Conservation (phyloP, 2,113 vertebrate species). For the Cryptoleucopteryx plumbea region DNA sequence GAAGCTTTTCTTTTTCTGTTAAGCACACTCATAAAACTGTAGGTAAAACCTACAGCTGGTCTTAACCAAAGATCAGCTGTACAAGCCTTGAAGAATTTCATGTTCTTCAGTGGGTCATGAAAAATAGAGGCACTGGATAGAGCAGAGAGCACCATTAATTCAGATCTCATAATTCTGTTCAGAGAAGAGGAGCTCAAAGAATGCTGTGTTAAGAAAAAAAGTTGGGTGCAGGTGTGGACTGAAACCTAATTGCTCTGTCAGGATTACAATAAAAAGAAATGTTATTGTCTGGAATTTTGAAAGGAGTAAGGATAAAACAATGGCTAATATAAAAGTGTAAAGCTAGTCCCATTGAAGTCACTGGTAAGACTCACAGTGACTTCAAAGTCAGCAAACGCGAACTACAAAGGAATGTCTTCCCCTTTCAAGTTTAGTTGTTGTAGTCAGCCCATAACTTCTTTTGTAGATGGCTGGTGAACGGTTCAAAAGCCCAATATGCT, state of each 20-base stretch:
- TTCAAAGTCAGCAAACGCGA: conserved; percentile 13
- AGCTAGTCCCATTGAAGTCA: conserved; percentile 42
- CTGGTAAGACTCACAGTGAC: conserved; percentile 32
- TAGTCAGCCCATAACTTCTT: background rate
- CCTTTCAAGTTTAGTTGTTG: conserved; percentile 44
- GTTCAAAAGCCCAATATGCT: conserved; percentile 27
- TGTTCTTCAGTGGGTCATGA: conserved; percentile 2
- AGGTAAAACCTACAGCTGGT: background rate
- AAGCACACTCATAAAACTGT: background rate
- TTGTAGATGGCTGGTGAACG: background rate
- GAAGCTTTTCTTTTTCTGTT: background rate
- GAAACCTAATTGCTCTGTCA: conserved; percentile 55
- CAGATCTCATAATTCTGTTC: background rate
- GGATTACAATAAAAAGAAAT: conserved; percentile 53
- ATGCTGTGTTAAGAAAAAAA: background rate
- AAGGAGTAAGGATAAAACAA: conserved; percentile 60
- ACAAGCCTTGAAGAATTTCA: background rate
- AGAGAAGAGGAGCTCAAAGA: conserved; percentile 37
- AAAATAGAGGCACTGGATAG: background rate
- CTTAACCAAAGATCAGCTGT: background rate
- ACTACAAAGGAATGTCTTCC: conserved; percentile 46
- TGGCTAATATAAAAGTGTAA: conserved; percentile 31
- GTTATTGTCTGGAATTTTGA: conserved; percentile 53
- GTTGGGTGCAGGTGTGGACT: conserved; percentile 21
- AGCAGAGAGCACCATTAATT: background rate